Base-by-base conservation (phyloP, 2,113 vertebrate genomes). In the Syrmaticus mikado region DNA sequence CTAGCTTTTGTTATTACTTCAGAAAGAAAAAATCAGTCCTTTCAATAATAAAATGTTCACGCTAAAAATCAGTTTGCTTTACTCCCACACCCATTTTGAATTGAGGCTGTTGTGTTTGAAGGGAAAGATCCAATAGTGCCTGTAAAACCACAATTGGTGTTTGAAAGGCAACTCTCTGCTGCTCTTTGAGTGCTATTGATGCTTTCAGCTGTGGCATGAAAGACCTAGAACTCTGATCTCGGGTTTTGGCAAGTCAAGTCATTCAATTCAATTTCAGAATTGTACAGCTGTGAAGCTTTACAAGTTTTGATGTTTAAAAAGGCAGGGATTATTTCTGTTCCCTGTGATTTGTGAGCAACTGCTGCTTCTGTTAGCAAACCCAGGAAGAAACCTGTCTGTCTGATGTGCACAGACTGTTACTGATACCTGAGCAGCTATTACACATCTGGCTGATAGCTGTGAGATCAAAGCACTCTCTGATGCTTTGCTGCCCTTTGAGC, bases 201-300 rank as follows among this genome's bases (percentile, higher is more conserved):
- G 87, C 82, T 93, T 96, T 97, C 75, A 94, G 91, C 85, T 89
- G 72, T 60, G 85, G 87, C 89, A 87, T 92, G 96, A 96, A 94
- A 95, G 93, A 97, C 91, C 89, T 91, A 90, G 94, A 95, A 91
- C 96, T 95, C 87, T 94, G 95, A 96, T 96, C 95, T 95, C 75
- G 73, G 92, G 75, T 94, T 95, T 94, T 96, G 89, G 89, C 75
- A 89, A 94, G 87, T 91, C 76, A 41, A 92, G 87, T 83, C 75
- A 65, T 95, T 94, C 89, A 61, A 83, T 95, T 91, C 95, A 72
- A 87, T 89, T 95, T 94, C 93, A 90, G 85, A 94, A 78, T 82
- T 0, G 3, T 60, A 79, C 87, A 92, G 89, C 96, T 96, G 91
- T 93, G 95, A 90, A 94, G 82, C 72, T 91, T 87, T 89, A 85